Evolutionary conservation across 2,888 invertebrate species (phyloP).

Genomic region (Pseudococcus jackbeardsleyi): DNA sequence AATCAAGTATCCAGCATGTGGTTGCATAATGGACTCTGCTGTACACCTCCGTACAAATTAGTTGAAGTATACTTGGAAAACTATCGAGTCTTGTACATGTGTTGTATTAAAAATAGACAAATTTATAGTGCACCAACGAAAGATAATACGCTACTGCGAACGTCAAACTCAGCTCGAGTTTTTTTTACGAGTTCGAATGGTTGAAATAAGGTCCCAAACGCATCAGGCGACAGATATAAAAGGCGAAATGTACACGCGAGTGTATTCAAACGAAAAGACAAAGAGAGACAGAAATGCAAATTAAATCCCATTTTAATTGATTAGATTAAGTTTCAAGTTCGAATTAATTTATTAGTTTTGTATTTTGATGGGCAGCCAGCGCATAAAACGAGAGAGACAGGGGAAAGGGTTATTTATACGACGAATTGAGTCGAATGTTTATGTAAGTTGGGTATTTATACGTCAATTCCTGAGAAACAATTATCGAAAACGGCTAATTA

Average conservation of each 20-base stretch:
- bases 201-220: too few relatives aligned
- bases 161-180: too few relatives aligned
- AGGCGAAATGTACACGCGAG: neutral
- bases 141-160: too few relatives aligned
- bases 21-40: neutral
- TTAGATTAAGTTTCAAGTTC: conserved; percentile 50
- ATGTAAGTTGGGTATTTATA: neutral
- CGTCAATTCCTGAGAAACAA: conserved; percentile 23
- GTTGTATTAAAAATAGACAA: conserved; percentile 6
- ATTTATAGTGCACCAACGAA: neutral
- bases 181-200: too few relatives aligned
- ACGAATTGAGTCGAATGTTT: neutral
- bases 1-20: conserved; percentile 7
- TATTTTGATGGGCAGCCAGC: neutral
- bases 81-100: neutral
- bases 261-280: neutral
- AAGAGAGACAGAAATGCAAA: neutral
- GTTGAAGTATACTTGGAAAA: neutral
- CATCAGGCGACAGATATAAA: neutral
- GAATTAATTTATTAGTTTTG: conserved; percentile 34
- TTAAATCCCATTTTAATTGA: conserved; percentile 44
- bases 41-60: neutral
- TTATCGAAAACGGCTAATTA: conserved; percentile 18
- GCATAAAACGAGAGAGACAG: neutral
- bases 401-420: neutral